Percentiles rank a stretch among this genome's conserved stretches.
Conservation (phyloP, 2,888 invertebrate species). For the Lycocerus yunnanus region DNA sequence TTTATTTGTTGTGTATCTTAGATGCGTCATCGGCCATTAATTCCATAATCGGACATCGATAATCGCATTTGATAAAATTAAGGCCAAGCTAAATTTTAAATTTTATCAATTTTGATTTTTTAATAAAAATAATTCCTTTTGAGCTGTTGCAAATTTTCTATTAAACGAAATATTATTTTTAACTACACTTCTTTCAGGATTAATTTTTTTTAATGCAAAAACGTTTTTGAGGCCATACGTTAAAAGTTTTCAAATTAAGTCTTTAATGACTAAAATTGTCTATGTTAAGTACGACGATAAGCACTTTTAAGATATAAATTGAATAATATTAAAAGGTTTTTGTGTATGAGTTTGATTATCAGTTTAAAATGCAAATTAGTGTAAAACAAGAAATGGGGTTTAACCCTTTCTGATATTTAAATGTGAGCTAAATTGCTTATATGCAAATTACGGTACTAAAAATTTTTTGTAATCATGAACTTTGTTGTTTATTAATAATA, state of each 20-base stretch:
- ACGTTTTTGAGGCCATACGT: neutral
- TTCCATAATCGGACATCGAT: no score
- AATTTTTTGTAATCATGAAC: neutral
- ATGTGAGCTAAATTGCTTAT: conserved; percentile 1
- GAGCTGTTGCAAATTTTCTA: neutral
- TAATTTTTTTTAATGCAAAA: neutral
- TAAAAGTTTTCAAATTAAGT: neutral
- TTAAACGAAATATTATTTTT: neutral
- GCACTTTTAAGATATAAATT: neutral
- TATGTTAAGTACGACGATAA: neutral
- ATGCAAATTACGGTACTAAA: neutral
- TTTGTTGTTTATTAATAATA: neutral
- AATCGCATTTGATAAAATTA: no score
- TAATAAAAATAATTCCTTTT: neutral
- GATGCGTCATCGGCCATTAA: neutral
- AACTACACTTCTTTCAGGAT: neutral
- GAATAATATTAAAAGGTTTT: neutral
- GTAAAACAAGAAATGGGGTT: conserved; percentile 15
- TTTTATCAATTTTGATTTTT: neutral
- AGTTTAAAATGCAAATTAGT: conserved; percentile 24
- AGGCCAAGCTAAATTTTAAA: no score
- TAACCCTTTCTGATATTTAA: conserved; percentile 14
- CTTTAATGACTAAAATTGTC: neutral
- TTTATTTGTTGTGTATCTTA: neutral
- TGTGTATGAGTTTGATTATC: neutral